phyloP scores from a whole-genome alignment of 2,113 vertebrate genomes.

The Stegostoma tigrinum region DNA sequence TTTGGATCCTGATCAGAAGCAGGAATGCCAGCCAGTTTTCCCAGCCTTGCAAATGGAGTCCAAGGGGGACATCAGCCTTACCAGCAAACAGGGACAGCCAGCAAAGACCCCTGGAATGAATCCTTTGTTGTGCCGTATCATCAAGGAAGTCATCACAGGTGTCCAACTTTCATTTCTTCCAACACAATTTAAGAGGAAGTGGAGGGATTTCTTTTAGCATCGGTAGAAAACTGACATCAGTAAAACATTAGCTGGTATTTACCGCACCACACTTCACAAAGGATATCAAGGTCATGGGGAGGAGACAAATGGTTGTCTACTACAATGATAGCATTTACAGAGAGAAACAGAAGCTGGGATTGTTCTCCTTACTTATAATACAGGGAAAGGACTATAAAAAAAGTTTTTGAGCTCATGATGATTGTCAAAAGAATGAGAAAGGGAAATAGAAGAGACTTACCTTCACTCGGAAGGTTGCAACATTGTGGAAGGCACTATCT shows the following conservation, averaged over 20 bases:
- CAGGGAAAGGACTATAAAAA: background rate
- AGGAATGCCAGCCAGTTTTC: background rate
- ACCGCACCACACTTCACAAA: background rate
- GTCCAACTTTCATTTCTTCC: background rate
- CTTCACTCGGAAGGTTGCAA: background rate
- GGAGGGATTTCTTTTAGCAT: background rate
- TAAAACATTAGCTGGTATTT: background rate
- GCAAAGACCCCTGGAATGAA: background rate
- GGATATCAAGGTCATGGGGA: background rate
- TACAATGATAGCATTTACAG: too few species aligned
- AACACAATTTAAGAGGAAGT: background rate
- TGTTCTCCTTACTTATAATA: background rate
- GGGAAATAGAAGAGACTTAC: too few species aligned
- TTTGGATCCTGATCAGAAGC: background rate
- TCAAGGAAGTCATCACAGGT: background rate
- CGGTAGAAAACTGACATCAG: background rate
- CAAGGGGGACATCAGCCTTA: background rate
- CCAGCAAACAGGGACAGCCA: background rate
- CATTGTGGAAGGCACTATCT: background rate
- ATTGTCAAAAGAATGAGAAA: background rate
- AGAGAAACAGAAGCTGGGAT: background rate
- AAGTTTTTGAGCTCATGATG: background rate
- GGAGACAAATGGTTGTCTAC: too few species aligned
- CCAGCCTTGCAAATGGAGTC: background rate
- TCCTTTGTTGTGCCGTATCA: background rate